These are phyloP conservation scores for Ditula angustiorana DNA, from an alignment of 2,888 invertebrate species.

Conservation along the genomic window DNA sequence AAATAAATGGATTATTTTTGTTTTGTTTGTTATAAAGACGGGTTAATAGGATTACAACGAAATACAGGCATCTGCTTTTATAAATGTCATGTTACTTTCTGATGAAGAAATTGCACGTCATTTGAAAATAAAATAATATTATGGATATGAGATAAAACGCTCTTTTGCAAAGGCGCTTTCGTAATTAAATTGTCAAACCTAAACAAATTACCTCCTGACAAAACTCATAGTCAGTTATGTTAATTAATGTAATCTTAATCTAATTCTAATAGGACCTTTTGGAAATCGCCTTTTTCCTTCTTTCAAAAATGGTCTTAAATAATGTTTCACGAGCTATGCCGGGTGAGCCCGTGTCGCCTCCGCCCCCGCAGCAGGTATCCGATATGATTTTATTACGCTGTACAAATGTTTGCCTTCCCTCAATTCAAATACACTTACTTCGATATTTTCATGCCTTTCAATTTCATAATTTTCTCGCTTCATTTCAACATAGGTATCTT, in stretches of 20 bases:
- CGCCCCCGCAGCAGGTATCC: conserved; percentile 28
- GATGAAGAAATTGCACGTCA: too few species aligned
- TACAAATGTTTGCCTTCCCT: conserved; percentile 65
- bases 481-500: background rate
- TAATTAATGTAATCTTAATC: too few species aligned
- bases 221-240: too few species aligned
- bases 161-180: too few species aligned
- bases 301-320: background rate
- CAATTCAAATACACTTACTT: conserved; percentile 38
- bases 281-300: background rate
- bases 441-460: conserved; percentile 23
- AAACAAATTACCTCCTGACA: too few species aligned
- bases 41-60: background rate
- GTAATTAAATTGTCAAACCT: too few species aligned
- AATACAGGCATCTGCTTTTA: background rate
- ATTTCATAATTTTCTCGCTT: conserved; percentile 25
- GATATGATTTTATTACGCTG: conserved; percentile 70
- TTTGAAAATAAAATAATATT: too few species aligned
- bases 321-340: background rate
- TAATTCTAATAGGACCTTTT: too few species aligned
- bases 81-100: background rate
- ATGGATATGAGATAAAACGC: too few species aligned
- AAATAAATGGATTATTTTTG: conserved; percentile 29
- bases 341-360: conserved; percentile 8
- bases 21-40: conserved; percentile 19